Evolutionary conservation across 2,113 vertebrate genomes (phyloP), one percentile per base, ranked within the genome.

Genomic region (Actenoides hombroni): DNA sequence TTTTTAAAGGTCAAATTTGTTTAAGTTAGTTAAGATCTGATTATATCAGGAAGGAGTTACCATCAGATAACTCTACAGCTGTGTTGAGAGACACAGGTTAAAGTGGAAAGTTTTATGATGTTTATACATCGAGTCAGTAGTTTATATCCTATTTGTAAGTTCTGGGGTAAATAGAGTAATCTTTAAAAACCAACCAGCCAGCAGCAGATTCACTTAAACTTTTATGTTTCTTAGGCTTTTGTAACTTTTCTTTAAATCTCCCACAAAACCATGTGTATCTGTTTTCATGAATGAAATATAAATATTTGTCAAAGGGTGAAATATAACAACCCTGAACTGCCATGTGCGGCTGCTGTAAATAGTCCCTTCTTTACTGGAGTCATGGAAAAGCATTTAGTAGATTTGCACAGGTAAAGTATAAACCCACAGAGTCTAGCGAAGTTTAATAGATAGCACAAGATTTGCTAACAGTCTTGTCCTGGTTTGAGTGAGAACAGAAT

Each of bases 1-100:
- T 54, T 87, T 87, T 75, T 85, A 57, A 91, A 73, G 25, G 61
- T 93, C 84, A 89, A 25, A 68, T 68, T 81, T 92, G 18, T 94
- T 95, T 91, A 79, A 89, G 82, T 51, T 74, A 20, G 29, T 91
- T 63, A 64, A 86, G 12, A 31, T 57, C n/a, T 92, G 49, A 86
- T 78, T 84, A 64, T 39, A 44, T 64, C 17, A 64, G 92, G 69
- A 94, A 94, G 65, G 48, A 89, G 15, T 33, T 48, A 56, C 42
- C 23, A 79, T 15, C 33, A 56, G 39, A 16, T 79, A 79, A 51
- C 31, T 12, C 12, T 71, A 64, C 23, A 93, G 53, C 15, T 28
- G 13, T 73, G 53, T 21, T 79, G 65, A 94, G 46, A 82, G 61
- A 89, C 28, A 65, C 7, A 46, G 1, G 1, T 70, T 86, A 44